Percentiles rank a stretch among this genome's conserved stretches.
These are phyloP conservation scores for Rhagologus leucostigma DNA, from an alignment of 2,113 vertebrate genomes.

Conservation along the genomic window DNA sequence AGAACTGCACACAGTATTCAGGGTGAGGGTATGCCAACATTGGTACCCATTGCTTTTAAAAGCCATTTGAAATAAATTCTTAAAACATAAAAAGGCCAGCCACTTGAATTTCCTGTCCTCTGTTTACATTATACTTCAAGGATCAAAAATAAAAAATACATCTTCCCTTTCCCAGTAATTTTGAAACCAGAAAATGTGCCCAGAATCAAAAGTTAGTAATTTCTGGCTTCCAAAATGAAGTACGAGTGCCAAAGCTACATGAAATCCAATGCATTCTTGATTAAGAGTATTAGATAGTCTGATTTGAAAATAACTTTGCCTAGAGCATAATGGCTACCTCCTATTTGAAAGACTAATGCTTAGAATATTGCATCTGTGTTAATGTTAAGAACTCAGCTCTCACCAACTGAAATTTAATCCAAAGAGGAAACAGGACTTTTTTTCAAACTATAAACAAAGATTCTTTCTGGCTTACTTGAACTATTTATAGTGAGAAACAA, in stretches of 20 bases:
- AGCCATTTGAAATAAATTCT: not conserved
- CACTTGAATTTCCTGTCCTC: not conserved
- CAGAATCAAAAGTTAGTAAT: not conserved
- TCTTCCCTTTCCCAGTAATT: not conserved
- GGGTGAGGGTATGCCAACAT: not conserved
- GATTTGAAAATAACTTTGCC: not conserved
- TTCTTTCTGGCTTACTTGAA: not conserved
- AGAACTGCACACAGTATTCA: not conserved
- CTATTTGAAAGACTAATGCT: not conserved
- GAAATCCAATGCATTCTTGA: not conserved
- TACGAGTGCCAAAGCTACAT: not conserved
- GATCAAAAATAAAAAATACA: not conserved
- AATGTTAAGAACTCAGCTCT: not conserved
- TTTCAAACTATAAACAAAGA: not conserved
- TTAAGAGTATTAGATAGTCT: not conserved
- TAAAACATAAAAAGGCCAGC: not conserved
- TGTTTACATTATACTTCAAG: not conserved
- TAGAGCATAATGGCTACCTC: not conserved
- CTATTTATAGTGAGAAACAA: conserved; percentile 29
- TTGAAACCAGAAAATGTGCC: not conserved
- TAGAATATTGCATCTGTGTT: not conserved
- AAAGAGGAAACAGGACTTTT: not conserved
- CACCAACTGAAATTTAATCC: not conserved
- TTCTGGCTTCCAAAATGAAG: not conserved
- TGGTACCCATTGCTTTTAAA: not conserved